These are phyloP conservation scores for Neuroscelio doddi DNA, from an alignment of 2,888 invertebrate species.

Conservation along the genomic window DNA sequence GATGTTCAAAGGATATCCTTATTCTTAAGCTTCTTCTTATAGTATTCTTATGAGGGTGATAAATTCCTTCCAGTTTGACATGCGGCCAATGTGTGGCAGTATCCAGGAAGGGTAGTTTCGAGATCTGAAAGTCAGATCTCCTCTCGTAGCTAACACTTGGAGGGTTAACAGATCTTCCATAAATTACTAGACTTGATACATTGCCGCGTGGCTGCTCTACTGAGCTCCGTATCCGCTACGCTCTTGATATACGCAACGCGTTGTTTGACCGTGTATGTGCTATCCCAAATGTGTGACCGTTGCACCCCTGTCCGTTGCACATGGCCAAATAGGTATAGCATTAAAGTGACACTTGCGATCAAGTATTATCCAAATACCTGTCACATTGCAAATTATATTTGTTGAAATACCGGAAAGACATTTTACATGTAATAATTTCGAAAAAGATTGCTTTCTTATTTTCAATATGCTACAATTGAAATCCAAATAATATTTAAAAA, in stretches of 20 bases:
- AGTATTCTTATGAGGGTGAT: slow-evolving; percentile 21
- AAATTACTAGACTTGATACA: slow-evolving; percentile 65
- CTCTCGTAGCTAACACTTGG: slow-evolving; percentile 55
- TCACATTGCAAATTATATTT: too few relatives aligned
- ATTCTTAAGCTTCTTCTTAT: slow-evolving; percentile 12
- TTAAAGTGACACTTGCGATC: slow-evolving; percentile 16
- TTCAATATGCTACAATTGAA: too few relatives aligned
- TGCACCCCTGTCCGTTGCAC: slow-evolving; percentile 30
- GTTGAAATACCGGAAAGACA: too few relatives aligned
- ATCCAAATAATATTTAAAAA: too few relatives aligned
- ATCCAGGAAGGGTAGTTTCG: slow-evolving; percentile 42
- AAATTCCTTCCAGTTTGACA: slow-evolving; percentile 25
- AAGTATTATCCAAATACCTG: too few relatives aligned
- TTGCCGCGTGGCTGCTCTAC: slow-evolving; percentile 60
- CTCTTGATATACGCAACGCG: slow-evolving; percentile 50
- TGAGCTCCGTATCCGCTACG: slow-evolving; percentile 53
- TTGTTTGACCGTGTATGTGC: slow-evolving; percentile 29
- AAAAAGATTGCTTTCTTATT: too few relatives aligned
- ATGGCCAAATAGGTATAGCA: slow-evolving; percentile 24
- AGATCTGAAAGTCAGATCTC: slow-evolving; percentile 65
- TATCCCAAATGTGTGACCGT: slow-evolving; percentile 37
- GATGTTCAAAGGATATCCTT: slow-evolving; percentile 1
- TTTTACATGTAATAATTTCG: too few relatives aligned
- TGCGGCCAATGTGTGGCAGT: slow-evolving; percentile 20
- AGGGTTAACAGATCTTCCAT: slow-evolving; percentile 63